A percentile compares a stretch with the other conserved stretches of the same genome.
phyloP scores from a whole-genome alignment of 2,888 invertebrate species.

The Congeria kusceri region DNA sequence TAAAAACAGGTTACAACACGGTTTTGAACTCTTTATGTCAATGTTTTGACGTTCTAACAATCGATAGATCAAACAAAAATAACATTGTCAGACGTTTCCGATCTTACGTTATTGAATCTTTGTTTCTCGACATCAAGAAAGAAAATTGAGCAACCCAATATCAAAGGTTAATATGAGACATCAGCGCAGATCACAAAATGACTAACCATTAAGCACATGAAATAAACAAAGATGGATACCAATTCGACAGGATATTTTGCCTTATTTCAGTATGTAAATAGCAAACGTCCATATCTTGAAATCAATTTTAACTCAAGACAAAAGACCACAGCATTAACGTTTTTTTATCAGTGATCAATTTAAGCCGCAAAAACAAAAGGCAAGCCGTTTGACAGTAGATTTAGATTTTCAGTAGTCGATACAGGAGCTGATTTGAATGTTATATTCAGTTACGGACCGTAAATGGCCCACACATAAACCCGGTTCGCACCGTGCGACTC shows the following conservation, averaged over 20 bases:
- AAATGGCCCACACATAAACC: constrained; percentile 63
- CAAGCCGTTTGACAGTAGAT: constrained; percentile 31
- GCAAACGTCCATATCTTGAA: constrained; percentile 37
- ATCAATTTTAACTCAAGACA: constrained; percentile 58
- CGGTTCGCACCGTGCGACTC: constrained; percentile 55
- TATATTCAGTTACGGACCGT: constrained; percentile 33
- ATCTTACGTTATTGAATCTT: constrained; percentile 44
- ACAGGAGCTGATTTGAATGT: constrained; percentile 31
- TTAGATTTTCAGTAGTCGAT: constrained; percentile 18
- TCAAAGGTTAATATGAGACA: constrained; percentile 12
- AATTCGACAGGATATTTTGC: constrained; percentile 32
- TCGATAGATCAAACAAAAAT: constrained; percentile 41
- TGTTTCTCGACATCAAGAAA: constrained; percentile 43
- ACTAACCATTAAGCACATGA: constrained; percentile 35
- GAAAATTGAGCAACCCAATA: constrained; percentile 34
- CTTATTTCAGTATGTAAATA: constrained; percentile 31
- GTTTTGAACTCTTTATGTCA: too few species aligned
- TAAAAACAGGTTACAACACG: too few species aligned
- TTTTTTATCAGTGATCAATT: constrained; percentile 52
- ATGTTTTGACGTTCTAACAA: constrained; percentile 31
- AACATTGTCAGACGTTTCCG: constrained; percentile 37
- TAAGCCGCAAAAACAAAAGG: constrained; percentile 47
- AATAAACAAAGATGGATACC: constrained; percentile 28
- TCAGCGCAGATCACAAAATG: constrained; percentile 21
- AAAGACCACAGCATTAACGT: constrained; percentile 41